A percentile compares a stretch with the other conserved stretches of the same genome.
phyloP scores from a whole-genome alignment of 64 coral and sea anemone genomes.

The Pocillopora verrucosa region DNA sequence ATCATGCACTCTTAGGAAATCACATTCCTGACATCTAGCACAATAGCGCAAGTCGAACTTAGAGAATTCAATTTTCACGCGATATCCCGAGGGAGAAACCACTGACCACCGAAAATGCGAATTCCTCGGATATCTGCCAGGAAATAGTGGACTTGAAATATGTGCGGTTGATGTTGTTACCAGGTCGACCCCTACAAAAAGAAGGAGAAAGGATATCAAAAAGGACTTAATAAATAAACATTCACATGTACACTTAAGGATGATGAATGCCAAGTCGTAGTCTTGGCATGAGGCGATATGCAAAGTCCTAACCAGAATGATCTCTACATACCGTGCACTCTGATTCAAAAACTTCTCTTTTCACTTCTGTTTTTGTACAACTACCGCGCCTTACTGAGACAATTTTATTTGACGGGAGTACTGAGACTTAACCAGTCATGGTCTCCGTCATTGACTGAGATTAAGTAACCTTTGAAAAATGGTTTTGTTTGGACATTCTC shows the following conservation, averaged over 20 bases:
- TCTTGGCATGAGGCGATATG: too few relatives aligned
- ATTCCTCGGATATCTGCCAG: constrained; percentile 29
- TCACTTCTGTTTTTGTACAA: too few relatives aligned
- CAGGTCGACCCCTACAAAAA: constrained; percentile 16
- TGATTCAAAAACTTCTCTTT: too few relatives aligned
- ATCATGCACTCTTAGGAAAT: constrained; percentile 10
- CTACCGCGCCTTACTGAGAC: too few relatives aligned
- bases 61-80: constrained; percentile 21
- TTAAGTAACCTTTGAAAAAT: too few relatives aligned
- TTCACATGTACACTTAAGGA: background rate
- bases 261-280: too few relatives aligned
- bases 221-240: background rate
- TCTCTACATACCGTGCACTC: too few relatives aligned
- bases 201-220: background rate
- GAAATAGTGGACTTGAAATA: constrained; percentile 20
- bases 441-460: too few relatives aligned
- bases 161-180: background rate
- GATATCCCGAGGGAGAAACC: constrained; percentile 25
- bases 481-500: too few relatives aligned
- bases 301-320: too few relatives aligned
- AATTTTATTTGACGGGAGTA: too few relatives aligned
- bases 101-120: constrained; percentile 15
- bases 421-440: too few relatives aligned
- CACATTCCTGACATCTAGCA: background rate
- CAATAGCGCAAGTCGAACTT: background rate